Evolutionary conservation across 2,888 invertebrate species (phyloP).

Genomic region (Germaria angustata): DNA sequence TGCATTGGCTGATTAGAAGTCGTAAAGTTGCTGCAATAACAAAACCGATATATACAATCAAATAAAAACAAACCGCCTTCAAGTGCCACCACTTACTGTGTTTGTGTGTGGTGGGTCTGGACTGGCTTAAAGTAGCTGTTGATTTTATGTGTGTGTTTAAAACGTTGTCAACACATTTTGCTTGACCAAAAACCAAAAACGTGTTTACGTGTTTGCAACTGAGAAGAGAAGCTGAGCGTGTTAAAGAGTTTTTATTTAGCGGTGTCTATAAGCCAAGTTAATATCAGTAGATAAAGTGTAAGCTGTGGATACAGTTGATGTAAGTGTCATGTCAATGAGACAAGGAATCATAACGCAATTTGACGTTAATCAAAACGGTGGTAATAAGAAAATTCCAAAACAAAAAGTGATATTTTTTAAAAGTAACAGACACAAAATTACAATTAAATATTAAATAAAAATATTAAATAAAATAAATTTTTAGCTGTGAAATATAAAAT

Average conservation of each 20-base stretch:
- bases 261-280: constrained; percentile 33
- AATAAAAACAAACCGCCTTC: constrained; percentile 43
- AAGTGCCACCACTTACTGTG: constrained; percentile 32
- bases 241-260: constrained; percentile 28
- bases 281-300: constrained; percentile 45
- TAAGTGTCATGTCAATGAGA: constrained; percentile 69
- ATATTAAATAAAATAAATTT: neutral
- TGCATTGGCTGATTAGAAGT: constrained; percentile 56
- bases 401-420: constrained; percentile 54
- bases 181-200: constrained; percentile 37
- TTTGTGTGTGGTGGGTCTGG: constrained; percentile 2
- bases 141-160: constrained; percentile 50
- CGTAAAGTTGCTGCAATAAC: constrained; percentile 1
- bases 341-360: constrained; percentile 75
- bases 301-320: constrained; percentile 67
- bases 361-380: constrained; percentile 72
- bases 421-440: neutral
- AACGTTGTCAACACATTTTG: constrained; percentile 59
- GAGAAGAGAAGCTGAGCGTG: constrained; percentile 56
- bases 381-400: constrained; percentile 74
- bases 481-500: neutral
- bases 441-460: neutral
- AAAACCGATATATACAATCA: constrained; percentile 8
- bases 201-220: constrained; percentile 57
- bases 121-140: constrained; percentile 49